Evolutionary conservation across 2,797 vertebrate genomes (phyloP).

Genomic region (Phrynocephalus forsythii): DNA sequence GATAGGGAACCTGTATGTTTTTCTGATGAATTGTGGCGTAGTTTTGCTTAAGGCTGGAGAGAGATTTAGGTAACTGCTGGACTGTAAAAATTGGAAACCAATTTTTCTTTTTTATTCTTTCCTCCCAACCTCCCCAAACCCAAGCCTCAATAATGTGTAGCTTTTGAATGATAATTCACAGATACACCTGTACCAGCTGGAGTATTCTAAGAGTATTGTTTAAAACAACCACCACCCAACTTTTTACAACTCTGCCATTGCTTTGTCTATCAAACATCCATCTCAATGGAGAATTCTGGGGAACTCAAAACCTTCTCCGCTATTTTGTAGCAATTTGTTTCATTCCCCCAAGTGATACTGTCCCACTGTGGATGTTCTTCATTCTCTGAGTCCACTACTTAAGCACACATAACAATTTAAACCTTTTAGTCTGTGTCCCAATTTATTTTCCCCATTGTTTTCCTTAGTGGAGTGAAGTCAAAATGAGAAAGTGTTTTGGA

Average conservation of each 20-base stretch:
- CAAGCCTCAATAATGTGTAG: too few species aligned
- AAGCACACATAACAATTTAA: slow-evolving; percentile 49
- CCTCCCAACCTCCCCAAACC: neutral
- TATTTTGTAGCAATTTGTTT: neutral
- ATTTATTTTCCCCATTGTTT: neutral
- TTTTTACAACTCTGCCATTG: too few species aligned
- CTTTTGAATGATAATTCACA: too few species aligned
- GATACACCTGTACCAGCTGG: too few species aligned
- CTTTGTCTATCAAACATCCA: neutral
- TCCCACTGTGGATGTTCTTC: neutral
- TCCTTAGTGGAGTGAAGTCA: too few species aligned
- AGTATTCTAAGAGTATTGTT: too few species aligned
- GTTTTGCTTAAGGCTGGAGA: neutral
- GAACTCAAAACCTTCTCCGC: neutral
- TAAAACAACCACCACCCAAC: too few species aligned
- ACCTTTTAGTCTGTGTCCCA: neutral
- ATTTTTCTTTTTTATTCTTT: neutral
- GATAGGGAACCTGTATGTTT: neutral
- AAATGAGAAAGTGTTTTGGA: too few species aligned
- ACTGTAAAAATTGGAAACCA: neutral
- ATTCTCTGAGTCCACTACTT: neutral
- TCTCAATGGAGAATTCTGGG: neutral
- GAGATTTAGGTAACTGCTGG: neutral
- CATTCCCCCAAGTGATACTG: too few species aligned
- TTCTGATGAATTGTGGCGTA: too few species aligned